These are phyloP conservation scores for Tetragnatha montana DNA, from an alignment of 2,888 invertebrate genomes.

Conservation along the genomic window DNA sequence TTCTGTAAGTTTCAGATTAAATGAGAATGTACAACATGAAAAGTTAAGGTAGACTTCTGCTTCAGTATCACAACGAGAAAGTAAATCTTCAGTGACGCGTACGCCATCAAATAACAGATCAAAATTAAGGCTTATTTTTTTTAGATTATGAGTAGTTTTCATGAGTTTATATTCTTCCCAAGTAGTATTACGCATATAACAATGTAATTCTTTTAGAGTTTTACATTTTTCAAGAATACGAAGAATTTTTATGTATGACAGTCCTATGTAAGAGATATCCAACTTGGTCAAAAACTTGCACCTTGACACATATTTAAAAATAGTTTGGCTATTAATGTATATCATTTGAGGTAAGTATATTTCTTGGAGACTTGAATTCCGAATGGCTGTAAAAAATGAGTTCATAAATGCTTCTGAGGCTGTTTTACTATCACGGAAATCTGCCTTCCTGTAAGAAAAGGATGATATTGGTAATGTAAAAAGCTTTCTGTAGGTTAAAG, in stretches of 20 bases:
- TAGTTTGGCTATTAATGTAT: too few relatives aligned
- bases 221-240: constrained; percentile 1
- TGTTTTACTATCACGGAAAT: too few relatives aligned
- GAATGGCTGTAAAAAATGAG: too few relatives aligned
- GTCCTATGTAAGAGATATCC: neutral
- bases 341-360: too few relatives aligned
- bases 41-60: constrained; percentile 5
- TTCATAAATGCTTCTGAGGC: too few relatives aligned
- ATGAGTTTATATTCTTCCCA: neutral
- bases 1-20: neutral
- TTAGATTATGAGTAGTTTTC: neutral
- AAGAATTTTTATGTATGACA: neutral
- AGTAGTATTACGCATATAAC: neutral
- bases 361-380: too few relatives aligned
- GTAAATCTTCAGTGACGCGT: neutral
- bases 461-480: too few relatives aligned
- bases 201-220: constrained; percentile 8
- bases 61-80: neutral
- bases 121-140: neutral
- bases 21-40: neutral
- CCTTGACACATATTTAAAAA: too few relatives aligned
- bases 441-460: too few relatives aligned
- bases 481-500: too few relatives aligned
- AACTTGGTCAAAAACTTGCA: too few relatives aligned
- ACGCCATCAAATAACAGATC: neutral